Conservation (phyloP, 2,113 vertebrate genomes). For the Antechinus stuartii region DNA sequence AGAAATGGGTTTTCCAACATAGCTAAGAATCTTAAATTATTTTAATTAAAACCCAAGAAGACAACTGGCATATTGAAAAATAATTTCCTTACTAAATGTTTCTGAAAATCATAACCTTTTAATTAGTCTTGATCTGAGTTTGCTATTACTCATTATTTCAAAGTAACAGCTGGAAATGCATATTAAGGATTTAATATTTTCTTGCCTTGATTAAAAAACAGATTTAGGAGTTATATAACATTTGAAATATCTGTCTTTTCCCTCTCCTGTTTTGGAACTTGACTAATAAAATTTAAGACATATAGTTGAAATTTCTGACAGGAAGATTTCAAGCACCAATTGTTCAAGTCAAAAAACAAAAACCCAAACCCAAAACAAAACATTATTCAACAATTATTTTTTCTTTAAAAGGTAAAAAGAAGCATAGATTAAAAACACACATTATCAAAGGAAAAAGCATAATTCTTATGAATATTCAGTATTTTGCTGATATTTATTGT, state of each 20-base stretch:
- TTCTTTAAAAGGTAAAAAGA: not conserved
- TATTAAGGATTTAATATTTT: conserved; percentile 20
- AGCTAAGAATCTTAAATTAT: not conserved
- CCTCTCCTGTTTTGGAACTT: not conserved
- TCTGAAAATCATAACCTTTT: not conserved
- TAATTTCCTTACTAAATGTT: not conserved
- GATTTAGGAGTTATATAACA: not conserved
- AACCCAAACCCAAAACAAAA: too few species aligned
- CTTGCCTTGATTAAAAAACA: conserved; percentile 53
- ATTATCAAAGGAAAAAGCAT: not conserved
- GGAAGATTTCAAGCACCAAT: not conserved
- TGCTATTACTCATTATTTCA: conserved; percentile 49
- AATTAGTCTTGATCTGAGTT: conserved; percentile 12
- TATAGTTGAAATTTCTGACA: not conserved
- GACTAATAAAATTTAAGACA: not conserved
- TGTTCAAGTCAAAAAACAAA: not conserved
- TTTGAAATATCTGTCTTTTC: not conserved
- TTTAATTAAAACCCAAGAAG: not conserved
- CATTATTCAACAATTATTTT: not conserved
- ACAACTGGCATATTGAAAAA: not conserved
- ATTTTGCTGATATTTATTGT: not conserved
- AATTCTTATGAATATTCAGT: not conserved
- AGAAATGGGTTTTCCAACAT: not conserved
- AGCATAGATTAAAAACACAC: not conserved
- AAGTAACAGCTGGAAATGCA: not conserved